Conservation (phyloP, 1,140 invertebrate species). For the Drosophila baimaii region DNA sequence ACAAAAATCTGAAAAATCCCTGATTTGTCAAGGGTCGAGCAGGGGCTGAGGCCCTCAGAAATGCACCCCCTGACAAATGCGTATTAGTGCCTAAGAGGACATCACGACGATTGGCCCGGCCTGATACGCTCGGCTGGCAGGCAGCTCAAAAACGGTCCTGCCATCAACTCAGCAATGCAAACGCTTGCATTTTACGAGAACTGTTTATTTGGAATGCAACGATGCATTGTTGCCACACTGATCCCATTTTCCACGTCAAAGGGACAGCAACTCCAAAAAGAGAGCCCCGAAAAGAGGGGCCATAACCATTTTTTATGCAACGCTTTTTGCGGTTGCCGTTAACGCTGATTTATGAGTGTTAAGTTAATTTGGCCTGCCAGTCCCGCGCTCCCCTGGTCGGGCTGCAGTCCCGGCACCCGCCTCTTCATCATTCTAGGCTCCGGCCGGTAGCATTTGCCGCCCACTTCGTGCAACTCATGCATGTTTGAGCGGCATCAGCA, state of each 20-base stretch:
- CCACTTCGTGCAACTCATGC: conserved; percentile 55
- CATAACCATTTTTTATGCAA: conserved; percentile 80
- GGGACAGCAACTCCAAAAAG: conserved; percentile 44
- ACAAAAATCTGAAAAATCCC: conserved; percentile 1
- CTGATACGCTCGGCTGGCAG: conserved; percentile 27
- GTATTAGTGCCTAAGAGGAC: background rate
- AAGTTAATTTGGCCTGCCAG: conserved; percentile 76
- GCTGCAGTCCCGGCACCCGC: conserved; percentile 8
- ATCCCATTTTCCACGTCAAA: conserved; percentile 49
- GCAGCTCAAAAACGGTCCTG: conserved; percentile 31
- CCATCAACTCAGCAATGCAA: conserved; percentile 75
- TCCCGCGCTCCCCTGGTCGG: conserved; percentile 27
- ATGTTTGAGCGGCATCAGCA: conserved; percentile 55
- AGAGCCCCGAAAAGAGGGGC: conserved; percentile 43
- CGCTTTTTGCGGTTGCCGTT: conserved; percentile 77
- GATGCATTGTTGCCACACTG: conserved; percentile 51
- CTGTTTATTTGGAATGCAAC: conserved; percentile 69
- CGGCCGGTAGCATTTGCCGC: conserved; percentile 42
- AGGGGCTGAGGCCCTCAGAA: background rate
- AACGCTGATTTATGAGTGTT: conserved; percentile 81
- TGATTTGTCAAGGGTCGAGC: background rate
- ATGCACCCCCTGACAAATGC: background rate
- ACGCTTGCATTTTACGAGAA: conserved; percentile 66
- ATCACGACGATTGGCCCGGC: conserved; percentile 1
- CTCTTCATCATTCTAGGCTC: conserved; percentile 30